These are phyloP conservation scores for Theocolax elegans DNA, from an alignment of 1,140 invertebrate species.

Conservation along the genomic window DNA sequence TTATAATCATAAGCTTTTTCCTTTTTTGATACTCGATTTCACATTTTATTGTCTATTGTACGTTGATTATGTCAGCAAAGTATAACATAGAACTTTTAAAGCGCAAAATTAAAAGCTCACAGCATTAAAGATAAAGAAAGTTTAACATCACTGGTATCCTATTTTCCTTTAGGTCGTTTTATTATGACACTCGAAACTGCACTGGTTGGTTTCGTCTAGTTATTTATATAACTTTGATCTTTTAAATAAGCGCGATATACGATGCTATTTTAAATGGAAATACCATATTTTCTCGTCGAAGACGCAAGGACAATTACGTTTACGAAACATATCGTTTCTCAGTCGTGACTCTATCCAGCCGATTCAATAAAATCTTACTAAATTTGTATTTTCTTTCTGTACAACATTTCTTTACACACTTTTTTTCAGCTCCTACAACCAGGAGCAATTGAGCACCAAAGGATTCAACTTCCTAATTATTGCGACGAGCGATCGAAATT, in stretches of 20 bases:
- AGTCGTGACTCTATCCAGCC: conserved; percentile 30
- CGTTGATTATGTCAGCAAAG: conserved; percentile 46
- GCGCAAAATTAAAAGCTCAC: conserved; percentile 31
- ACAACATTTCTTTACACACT: conserved; percentile 38
- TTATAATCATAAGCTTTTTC: conserved; percentile 44
- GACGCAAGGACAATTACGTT: conserved; percentile 18
- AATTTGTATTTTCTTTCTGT: conserved; percentile 36
- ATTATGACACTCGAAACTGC: conserved; percentile 9
- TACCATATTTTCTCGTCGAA: conserved; percentile 16
- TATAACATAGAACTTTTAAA: conserved; percentile 24
- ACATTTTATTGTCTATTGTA: conserved; percentile 63
- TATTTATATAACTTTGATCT: not conserved
- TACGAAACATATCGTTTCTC: conserved; percentile 29
- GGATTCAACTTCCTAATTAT: conserved; percentile 38
- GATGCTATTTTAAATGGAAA: conserved; percentile 13
- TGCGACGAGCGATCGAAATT: conserved; percentile 30
- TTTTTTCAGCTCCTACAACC: not conserved
- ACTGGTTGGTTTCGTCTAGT: conserved; percentile 8
- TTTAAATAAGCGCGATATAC: conserved; percentile 13
- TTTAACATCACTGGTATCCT: conserved; percentile 32
- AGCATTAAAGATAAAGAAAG: no score
- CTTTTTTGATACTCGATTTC: conserved; percentile 63
- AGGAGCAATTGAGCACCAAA: conserved; percentile 36
- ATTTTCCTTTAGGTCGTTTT: conserved; percentile 25
- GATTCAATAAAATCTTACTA: conserved; percentile 36